phyloP scores from a whole-genome alignment of 2,797 vertebrate genomes.

The Eulemur rubriventer region DNA sequence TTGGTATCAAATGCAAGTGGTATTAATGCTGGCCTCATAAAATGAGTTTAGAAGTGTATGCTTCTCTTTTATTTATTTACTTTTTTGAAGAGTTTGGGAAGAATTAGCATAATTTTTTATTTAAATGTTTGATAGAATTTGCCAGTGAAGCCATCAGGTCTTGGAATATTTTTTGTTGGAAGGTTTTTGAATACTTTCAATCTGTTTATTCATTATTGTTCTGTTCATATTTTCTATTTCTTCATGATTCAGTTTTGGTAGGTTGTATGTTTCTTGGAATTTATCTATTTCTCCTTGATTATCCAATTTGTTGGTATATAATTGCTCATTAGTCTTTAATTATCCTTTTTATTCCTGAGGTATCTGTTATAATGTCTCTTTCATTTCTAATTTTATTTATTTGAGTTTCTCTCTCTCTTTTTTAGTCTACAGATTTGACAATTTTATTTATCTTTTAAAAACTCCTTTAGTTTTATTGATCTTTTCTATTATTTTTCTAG shows the following conservation, averaged over 20 bases:
- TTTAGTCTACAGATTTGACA: neutral
- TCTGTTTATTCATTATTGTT: neutral
- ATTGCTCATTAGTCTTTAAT: neutral
- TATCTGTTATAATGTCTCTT: neutral
- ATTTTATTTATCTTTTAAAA: neutral
- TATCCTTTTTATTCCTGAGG: neutral
- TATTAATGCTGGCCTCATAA: neutral
- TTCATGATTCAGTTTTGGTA: neutral
- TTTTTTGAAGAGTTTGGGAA: neutral
- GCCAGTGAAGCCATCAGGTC: too few relatives aligned
- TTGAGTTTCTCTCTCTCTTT: neutral
- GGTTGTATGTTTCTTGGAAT: neutral
- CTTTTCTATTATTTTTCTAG: neutral
- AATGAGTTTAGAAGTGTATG: neutral
- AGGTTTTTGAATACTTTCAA: neutral
- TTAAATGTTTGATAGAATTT: neutral
- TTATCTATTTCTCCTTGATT: neutral
- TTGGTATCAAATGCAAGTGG: neutral
- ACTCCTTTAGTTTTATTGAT: neutral
- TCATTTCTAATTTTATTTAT: neutral
- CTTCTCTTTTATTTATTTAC: neutral
- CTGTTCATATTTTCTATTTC: neutral
- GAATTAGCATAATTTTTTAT: neutral
- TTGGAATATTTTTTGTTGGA: too few relatives aligned
- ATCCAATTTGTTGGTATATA: neutral